Conservation (phyloP, 2,797 vertebrate species). For the Heliangelus exortis region DNA sequence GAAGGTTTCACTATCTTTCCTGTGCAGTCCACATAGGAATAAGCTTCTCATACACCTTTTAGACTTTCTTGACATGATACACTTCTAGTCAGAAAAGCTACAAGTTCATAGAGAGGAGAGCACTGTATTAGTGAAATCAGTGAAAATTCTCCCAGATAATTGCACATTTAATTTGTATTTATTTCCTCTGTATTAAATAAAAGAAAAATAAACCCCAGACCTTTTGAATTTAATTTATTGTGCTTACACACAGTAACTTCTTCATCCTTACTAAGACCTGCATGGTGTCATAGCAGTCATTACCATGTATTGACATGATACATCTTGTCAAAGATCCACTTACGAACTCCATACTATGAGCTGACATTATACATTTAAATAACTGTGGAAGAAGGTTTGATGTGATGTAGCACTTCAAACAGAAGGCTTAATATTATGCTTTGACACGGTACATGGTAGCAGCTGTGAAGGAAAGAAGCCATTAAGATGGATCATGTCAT, state of each 20-base stretch:
- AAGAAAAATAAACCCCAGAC: background rate
- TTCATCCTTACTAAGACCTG: background rate
- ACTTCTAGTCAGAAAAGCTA: background rate
- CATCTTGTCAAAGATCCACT: constrained; percentile 45
- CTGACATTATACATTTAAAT: constrained; percentile 55
- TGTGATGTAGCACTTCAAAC: constrained; percentile 45
- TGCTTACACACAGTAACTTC: background rate
- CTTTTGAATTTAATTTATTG: constrained; percentile 27
- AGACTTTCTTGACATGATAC: background rate
- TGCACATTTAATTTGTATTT: background rate
- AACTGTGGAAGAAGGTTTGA: constrained; percentile 39
- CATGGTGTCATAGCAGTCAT: constrained; percentile 18
- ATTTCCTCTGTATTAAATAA: background rate
- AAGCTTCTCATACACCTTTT: background rate
- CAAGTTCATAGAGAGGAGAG: background rate
- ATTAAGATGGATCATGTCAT: constrained; percentile 39
- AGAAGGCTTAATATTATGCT: constrained; percentile 30
- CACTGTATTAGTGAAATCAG: background rate
- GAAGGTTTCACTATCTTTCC: background rate
- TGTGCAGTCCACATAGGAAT: background rate
- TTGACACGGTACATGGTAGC: constrained; percentile 30
- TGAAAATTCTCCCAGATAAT: background rate
- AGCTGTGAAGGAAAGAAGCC: constrained; percentile 16
- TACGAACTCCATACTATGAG: background rate
- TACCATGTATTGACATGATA: background rate